These are phyloP conservation scores for Datnioides undecimradiatus DNA, from an alignment of 2,113 vertebrate genomes.

Conservation along the genomic window DNA sequence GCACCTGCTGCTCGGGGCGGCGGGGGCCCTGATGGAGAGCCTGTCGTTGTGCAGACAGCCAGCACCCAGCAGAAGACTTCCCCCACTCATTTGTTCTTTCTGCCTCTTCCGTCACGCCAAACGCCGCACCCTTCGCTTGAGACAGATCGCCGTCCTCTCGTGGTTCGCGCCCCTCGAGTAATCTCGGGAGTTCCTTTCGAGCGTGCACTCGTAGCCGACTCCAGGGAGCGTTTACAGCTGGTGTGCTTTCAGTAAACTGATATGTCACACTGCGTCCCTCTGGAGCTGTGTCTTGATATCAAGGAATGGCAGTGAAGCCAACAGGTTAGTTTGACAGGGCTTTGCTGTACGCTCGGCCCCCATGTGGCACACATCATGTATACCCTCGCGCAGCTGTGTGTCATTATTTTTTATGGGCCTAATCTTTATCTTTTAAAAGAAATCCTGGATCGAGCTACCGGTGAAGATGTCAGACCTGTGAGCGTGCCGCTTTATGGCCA, in stretches of 20 bases:
- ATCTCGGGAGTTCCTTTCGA: slow-evolving; percentile 40
- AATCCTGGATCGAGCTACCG: slow-evolving; percentile 3
- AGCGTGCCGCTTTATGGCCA: slow-evolving; percentile 16
- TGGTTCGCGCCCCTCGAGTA: slow-evolving; percentile 18
- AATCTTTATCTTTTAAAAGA: slow-evolving; percentile 13
- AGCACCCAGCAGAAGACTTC: slow-evolving; percentile 25
- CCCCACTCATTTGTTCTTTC: slow-evolving; percentile 16
- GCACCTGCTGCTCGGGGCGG: slow-evolving; percentile 56
- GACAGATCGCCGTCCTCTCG: slow-evolving; percentile 9
- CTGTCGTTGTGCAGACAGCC: slow-evolving; percentile 7
- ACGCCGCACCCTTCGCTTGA: not conserved
- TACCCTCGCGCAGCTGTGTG: slow-evolving; percentile 8
- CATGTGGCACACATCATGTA: slow-evolving; percentile 7
- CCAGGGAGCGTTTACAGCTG: slow-evolving; percentile 55
- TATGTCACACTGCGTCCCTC: slow-evolving; percentile 54
- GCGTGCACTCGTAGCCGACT: slow-evolving; percentile 12
- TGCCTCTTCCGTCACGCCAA: not conserved
- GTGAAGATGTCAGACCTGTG: slow-evolving; percentile 5
- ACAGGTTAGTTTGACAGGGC: slow-evolving; percentile 16
- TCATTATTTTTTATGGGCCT: slow-evolving; percentile 27
- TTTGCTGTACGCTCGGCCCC: not conserved
- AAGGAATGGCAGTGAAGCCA: slow-evolving; percentile 41
- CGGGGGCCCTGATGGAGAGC: slow-evolving; percentile 30
- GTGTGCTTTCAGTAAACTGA: slow-evolving; percentile 65
- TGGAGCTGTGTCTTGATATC: slow-evolving; percentile 49